Evolutionary conservation across 2,888 invertebrate species (phyloP).

Genomic region (Agrochola lota): DNA sequence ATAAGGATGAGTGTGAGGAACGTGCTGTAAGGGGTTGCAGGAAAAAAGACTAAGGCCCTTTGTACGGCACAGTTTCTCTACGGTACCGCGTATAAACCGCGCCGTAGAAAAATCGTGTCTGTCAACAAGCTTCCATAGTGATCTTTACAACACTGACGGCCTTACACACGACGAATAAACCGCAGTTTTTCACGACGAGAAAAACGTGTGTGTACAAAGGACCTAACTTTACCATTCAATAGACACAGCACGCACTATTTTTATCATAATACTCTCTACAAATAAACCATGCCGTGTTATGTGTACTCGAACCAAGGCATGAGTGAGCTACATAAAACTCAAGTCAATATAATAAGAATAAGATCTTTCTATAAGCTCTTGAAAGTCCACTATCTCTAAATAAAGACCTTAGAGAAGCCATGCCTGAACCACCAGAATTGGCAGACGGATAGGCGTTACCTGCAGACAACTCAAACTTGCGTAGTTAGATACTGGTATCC

Average conservation of each 20-base stretch:
- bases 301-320: not conserved
- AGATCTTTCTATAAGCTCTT: not conserved
- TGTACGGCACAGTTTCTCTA: too few species aligned
- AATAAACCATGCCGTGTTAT: not conserved
- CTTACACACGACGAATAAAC: too few species aligned
- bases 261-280: not conserved
- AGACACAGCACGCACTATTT: not conserved
- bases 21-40: not conserved
- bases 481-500: not conserved
- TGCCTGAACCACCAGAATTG: not conserved
- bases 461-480: not conserved
- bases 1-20: slow-evolving; percentile 6
- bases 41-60: not conserved
- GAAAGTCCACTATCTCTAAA: not conserved
- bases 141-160: too few species aligned
- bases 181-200: too few species aligned
- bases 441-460: not conserved
- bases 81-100: too few species aligned
- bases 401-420: not conserved
- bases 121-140: too few species aligned
- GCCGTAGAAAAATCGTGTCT: too few species aligned
- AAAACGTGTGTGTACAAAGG: too few species aligned
- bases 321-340: not conserved
- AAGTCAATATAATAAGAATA: not conserved
- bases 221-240: not conserved